Percentiles rank a stretch among this genome's conserved stretches.
These are phyloP conservation scores for Gymnoscelis rufifasciata DNA, from an alignment of 2,888 invertebrate species.

Conservation along the genomic window DNA sequence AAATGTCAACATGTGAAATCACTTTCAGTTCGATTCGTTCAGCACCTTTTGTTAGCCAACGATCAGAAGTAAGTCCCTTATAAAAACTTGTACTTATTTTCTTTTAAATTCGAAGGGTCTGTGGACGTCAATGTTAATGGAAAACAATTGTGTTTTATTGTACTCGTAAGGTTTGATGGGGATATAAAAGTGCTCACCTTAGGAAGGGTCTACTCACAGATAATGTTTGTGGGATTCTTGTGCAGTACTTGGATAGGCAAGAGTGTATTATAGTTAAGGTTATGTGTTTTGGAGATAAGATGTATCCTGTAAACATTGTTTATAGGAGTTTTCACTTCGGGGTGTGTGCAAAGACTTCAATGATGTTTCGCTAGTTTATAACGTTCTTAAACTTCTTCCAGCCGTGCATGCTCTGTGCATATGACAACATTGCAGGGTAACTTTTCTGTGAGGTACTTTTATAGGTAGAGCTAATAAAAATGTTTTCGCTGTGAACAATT, in stretches of 20 bases:
- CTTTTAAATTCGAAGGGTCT: constrained; percentile 26
- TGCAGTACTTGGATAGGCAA: constrained; percentile 61
- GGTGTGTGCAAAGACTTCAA: neutral
- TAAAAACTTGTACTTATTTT: constrained; percentile 24
- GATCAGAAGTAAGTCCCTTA: constrained; percentile 21
- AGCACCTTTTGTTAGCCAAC: constrained; percentile 18
- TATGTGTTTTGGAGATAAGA: constrained; percentile 13
- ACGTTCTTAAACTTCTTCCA: too few relatives aligned
- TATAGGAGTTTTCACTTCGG: neutral
- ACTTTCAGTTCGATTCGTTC: constrained; percentile 16
- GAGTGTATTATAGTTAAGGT: constrained; percentile 28
- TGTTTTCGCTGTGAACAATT: too few relatives aligned
- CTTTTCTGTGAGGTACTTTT: too few relatives aligned
- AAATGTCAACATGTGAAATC: constrained; percentile 20
- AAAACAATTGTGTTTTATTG: constrained; percentile 78
- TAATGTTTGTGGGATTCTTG: constrained; percentile 63
- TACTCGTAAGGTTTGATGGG: constrained; percentile 73
- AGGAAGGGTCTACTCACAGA: constrained; percentile 66
- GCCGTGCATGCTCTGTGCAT: too few relatives aligned
- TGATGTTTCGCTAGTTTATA: too few relatives aligned
- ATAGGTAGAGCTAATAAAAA: too few relatives aligned
- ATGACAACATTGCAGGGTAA: too few relatives aligned
- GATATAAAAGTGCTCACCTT: constrained; percentile 74
- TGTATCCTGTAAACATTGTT: constrained; percentile 2
- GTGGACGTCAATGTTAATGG: constrained; percentile 64